Base-by-base conservation (phyloP, 2,113 vertebrate genomes). In the Daubentonia madagascariensis region DNA sequence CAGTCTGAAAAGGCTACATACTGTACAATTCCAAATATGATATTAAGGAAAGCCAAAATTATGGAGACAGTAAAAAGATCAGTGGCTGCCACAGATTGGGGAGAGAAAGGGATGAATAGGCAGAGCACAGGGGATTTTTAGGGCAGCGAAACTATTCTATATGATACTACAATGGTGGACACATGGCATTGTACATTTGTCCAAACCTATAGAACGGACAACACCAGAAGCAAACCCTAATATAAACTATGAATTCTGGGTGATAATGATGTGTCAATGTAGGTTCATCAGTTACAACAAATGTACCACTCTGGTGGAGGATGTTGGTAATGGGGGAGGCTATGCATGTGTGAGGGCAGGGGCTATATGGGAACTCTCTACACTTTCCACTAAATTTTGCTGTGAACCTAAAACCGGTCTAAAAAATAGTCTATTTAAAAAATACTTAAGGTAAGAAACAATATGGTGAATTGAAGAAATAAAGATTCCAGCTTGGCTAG, bases 241-340 rank as follows among this genome's bases (percentile, higher is more conserved):
- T 22, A 17, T 1, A 59, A 92, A 61, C 35, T 52, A 32, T 7
- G 40, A 63, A 11, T 28, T 54, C 22, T 37, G 9, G 22, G 54
- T 16, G 35, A 52, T 1, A 8, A 45, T 3, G 37, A 7, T 0
- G 1, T 32, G 54, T 37, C 25, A 14, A 0, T 5, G 20, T 2
- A 59, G 10, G 2, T 8, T 63, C 61, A 22, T 3, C 9, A 16
- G 0, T 5, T 50, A 7, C 76, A 54, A 45, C 52, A 52, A 40
- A 80, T 1, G 16, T 2, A 1, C 16, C 10, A 0, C 43, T 43
- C 37, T 14, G 8, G 2, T 32, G 20, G 3, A 0, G 12, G 50
- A 67, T 6, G 22, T 13, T 22, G 30, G 25, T 0, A 0, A 9
- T 1, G 13, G 43, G 57, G 54, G 40, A 45, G 4, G 25, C 48